Evolutionary conservation across 2,888 invertebrate genomes (phyloP), one percentile per base, ranked within the genome.

Genomic region (Cosmia trapezina): DNA sequence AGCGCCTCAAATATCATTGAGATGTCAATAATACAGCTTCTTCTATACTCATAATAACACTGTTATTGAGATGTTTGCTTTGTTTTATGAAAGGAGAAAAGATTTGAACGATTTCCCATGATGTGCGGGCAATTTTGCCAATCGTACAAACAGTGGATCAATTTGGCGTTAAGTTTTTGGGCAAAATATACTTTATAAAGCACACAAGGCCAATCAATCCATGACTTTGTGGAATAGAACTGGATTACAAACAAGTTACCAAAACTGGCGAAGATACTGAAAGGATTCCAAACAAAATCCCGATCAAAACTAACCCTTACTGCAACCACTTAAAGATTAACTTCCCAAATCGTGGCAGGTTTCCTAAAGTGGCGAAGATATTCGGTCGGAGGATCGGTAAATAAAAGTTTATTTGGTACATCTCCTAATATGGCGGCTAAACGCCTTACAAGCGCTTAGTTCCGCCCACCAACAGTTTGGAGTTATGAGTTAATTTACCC

Each of bases 401-500:
- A 85, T 75, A 77, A 78, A 75, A 64, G 47, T 75, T 69, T 51
- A 49, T 80, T 79, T 82, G 66, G 60, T 74, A 49, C 62, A 62
- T n/a, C 19, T 9, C 84, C 86, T 63, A 73, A 73, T 66, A 73
- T n/a, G 78, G 37, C 19, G 56, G 43, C 51, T 84, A 84, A 86
- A 83, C 51, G 70, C 86, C 86, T 64, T 85, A 78, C 60, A 76
- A 71, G 80, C n/a, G 56, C 63, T 62, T 41, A 64, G 70, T 68
- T 54, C 70, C 87, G 66, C 86, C 87, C 80, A 86, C 86, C 8
- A 22, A 9, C 57, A 54, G 19, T 51, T 69, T 51, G 37, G 53
- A 72, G 49, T 77, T 81, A 81, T 80, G 78, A 81, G 83, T 77
- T 86, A 79, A 85, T 82, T 86, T 73, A 66, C 66, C 54, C 54